Evolutionary conservation across 2,888 invertebrate species (phyloP).

Genomic region (Eurytoma californica): DNA sequence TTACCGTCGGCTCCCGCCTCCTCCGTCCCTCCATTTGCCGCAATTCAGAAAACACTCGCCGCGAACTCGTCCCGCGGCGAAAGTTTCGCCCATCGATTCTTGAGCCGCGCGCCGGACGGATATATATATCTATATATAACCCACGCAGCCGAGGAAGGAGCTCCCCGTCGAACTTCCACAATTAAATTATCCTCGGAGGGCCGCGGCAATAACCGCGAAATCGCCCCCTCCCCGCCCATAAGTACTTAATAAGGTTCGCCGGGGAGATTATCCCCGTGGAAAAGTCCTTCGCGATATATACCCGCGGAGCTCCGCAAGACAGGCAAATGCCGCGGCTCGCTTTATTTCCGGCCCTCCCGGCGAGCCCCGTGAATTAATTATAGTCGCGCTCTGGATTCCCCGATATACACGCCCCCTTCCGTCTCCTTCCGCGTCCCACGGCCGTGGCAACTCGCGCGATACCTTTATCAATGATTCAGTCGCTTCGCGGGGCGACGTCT

Average conservation of each 20-base stretch:
- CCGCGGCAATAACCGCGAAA: slow-evolving; percentile 19
- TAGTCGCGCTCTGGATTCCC: slow-evolving; percentile 21
- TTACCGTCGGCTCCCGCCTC: slow-evolving; percentile 37
- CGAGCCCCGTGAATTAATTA: slow-evolving; percentile 46
- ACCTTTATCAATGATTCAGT: slow-evolving; percentile 54
- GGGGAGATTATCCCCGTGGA: slow-evolving; percentile 28
- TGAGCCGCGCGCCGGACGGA: slow-evolving; percentile 1
- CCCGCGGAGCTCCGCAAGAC: not conserved
- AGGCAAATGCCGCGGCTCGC: slow-evolving; percentile 13
- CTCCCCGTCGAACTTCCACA: slow-evolving; percentile 34
- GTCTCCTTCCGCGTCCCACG: not conserved
- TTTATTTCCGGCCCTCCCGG: slow-evolving; percentile 32
- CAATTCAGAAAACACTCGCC: slow-evolving; percentile 50
- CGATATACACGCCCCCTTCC: slow-evolving; percentile 12
- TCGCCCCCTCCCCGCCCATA: slow-evolving; percentile 15
- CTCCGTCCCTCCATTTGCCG: slow-evolving; percentile 26
- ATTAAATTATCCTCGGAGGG: slow-evolving; percentile 49
- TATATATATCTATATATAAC: no score
- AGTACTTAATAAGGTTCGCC: slow-evolving; percentile 53
- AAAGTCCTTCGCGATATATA: slow-evolving; percentile 13
- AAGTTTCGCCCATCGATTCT: slow-evolving; percentile 45
- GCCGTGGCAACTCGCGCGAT: slow-evolving; percentile 13
- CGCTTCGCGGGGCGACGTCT: slow-evolving; percentile 12
- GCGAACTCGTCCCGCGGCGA: slow-evolving; percentile 7
- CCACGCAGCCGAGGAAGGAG: no score